A percentile compares a stretch with the other conserved stretches of the same genome.
These are phyloP conservation scores for Muscina levida DNA, from an alignment of 2,888 invertebrate genomes.

Conservation along the genomic window DNA sequence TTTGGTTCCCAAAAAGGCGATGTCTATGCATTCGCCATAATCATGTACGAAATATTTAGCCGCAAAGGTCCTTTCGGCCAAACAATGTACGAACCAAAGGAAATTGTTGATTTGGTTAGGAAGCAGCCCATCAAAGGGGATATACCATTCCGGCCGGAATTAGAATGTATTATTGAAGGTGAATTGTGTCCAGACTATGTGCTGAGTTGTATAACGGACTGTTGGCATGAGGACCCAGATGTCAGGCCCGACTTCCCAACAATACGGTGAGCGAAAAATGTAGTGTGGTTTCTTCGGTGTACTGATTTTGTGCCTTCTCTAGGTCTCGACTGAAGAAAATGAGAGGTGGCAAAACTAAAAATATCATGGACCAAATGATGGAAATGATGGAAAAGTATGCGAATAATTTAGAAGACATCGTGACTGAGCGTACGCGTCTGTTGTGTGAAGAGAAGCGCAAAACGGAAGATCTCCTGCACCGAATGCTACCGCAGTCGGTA, in stretches of 20 bases:
- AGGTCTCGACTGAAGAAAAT: conserved; percentile 89
- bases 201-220: conserved; percentile 90
- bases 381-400: conserved; percentile 98
- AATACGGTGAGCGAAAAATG: conserved; percentile 81
- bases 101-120: conserved; percentile 92
- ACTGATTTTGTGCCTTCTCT: background rate
- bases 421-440: conserved; percentile 93
- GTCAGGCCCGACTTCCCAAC: conserved; percentile 91
- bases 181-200: conserved; percentile 90
- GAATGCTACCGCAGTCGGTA: conserved; percentile 97
- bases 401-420: conserved; percentile 95
- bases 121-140: conserved; percentile 85
- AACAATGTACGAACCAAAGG: conserved; percentile 91
- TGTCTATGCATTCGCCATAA: conserved; percentile 97
- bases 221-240: conserved; percentile 94
- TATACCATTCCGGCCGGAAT: conserved; percentile 89
- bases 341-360: conserved; percentile 91
- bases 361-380: conserved; percentile 99
- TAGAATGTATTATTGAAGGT: conserved; percentile 86
- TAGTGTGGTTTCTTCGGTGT: background rate
- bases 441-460: conserved; percentile 95
- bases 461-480: conserved; percentile 93
- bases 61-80: conserved; percentile 94
- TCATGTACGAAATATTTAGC: conserved; percentile 95
- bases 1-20: conserved; percentile 94